A percentile compares a stretch with the other conserved stretches of the same genome.
Evolutionary conservation across 2,113 vertebrate genomes (phyloP).

Genomic region (Bagarius yarrelli): DNA sequence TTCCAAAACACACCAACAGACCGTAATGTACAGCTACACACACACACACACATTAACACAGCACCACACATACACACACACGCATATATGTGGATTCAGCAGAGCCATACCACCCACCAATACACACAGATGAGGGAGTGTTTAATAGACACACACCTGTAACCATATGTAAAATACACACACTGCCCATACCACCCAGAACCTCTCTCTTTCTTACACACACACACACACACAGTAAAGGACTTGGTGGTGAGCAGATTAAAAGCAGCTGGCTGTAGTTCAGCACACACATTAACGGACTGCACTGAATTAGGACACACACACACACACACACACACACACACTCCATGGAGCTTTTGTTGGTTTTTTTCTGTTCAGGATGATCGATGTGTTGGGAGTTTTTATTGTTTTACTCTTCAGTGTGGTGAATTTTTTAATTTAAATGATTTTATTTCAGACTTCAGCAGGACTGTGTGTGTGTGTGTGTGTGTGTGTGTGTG

Average conservation of each 20-base stretch:
- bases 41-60: background rate
- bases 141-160: background rate
- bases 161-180: background rate
- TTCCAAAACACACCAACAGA: background rate
- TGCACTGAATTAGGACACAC: constrained; percentile 3
- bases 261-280: constrained; percentile 10
- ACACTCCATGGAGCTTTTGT: background rate
- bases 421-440: too few species aligned
- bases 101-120: background rate
- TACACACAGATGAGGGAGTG: background rate
- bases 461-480: too few species aligned
- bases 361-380: too few species aligned
- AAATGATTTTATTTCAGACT: too few species aligned
- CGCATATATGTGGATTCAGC: background rate
- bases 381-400: too few species aligned
- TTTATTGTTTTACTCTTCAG: too few species aligned
- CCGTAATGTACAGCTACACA: background rate
- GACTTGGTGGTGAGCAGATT: constrained; percentile 33
- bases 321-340: constrained; percentile 5
- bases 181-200: background rate
- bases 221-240: constrained; percentile 17
- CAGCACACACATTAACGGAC: constrained; percentile 22
- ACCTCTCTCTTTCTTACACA: background rate
- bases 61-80: background rate
- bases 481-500: too few species aligned